Base-by-base conservation (phyloP, 1,140 invertebrate genomes). In the Lepidostoma basale region DNA sequence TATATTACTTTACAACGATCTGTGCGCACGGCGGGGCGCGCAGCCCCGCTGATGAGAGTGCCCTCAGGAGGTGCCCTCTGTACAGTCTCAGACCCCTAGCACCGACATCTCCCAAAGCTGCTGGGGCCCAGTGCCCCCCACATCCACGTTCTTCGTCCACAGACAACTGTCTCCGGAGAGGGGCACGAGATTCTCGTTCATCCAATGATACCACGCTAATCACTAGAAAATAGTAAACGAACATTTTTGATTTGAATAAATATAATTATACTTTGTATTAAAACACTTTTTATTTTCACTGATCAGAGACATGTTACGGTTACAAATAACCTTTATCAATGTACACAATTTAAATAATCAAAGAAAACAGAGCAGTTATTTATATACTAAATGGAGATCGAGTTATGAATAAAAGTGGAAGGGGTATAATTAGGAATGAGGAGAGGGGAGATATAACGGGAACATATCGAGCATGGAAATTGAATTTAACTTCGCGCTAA, bases 101-200 rank as follows among this genome's bases (percentile, higher is more conserved):
- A 0, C 66, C 70, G 10, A 47, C 66, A n/a, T 45, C 42, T n/a
- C 62, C 47, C 20, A 65, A 23, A 12, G 63, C 39, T 5, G 26
- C 63, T n/a, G 39, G 33, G 1, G 36, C 59, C 70, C 70, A 72
- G 47, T 72, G 70, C 1, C 70, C 70, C 1, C 33, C 54, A 23
- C 70, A 72, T 22, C 63, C 63, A 10, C 70, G 40, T 40, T 72
- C 70, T 33, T 72, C 70, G 70, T 72, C 70, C 49, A 72, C 70
- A 3, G 70, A 72, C 3, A 72, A 22, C 18, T 72, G 70, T 4
- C 70, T 39, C 0, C 63, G 39, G 25, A 72, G 42, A 3, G 70
- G 70, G 10, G 70, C 70, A 16, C 70, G 62, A 0, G 54, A 25
- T 10, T 67, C 66, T 4, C 66, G 49, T 40, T 72, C 70, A 18